Conservation (phyloP, 2,797 vertebrate genomes). For the Notolepis coatsorum region DNA sequence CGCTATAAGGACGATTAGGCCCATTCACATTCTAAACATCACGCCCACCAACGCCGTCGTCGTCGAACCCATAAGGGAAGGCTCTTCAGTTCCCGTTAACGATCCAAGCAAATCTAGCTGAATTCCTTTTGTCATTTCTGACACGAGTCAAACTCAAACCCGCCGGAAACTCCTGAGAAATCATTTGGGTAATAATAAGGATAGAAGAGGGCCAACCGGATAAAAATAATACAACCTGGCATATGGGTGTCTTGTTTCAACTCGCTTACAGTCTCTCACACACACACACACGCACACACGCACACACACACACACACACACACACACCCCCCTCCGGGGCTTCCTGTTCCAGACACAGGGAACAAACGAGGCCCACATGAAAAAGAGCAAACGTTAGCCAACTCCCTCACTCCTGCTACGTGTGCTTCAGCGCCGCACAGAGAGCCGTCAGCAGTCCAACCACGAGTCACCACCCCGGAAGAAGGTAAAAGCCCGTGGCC, state of each 20-base stretch:
- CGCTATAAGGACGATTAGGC: conserved; percentile 13
- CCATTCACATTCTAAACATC: conserved; percentile 14
- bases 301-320: conserved; percentile 6
- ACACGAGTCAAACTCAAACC: conserved; percentile 6
- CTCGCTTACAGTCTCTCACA: conserved; percentile 41
- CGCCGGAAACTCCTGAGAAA: conserved; percentile 19
- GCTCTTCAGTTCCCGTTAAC: conserved; percentile 5
- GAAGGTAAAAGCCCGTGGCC: conserved; percentile 14
- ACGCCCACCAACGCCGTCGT: not conserved
- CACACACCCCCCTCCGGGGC: conserved; percentile 64
- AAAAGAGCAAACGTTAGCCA: conserved; percentile 69
- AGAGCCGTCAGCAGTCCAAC: conserved; percentile 42
- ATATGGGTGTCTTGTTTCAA: conserved; percentile 67
- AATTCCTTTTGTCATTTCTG: conserved; percentile 3
- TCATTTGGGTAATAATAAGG: conserved; percentile 25
- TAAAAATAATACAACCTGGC: conserved; percentile 33
- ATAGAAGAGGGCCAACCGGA: conserved; percentile 29
- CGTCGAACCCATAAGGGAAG: not conserved
- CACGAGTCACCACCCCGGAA: conserved; percentile 34
- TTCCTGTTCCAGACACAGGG: conserved; percentile 80
- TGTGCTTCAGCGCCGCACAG: conserved; percentile 59
- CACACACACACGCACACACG: conserved; percentile 1
- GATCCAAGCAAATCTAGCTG: conserved; percentile 10
- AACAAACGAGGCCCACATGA: conserved; percentile 80
- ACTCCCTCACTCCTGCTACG: conserved; percentile 61